phyloP scores from a whole-genome alignment of 2,888 invertebrate genomes.

The Metopia argyrocephala region DNA sequence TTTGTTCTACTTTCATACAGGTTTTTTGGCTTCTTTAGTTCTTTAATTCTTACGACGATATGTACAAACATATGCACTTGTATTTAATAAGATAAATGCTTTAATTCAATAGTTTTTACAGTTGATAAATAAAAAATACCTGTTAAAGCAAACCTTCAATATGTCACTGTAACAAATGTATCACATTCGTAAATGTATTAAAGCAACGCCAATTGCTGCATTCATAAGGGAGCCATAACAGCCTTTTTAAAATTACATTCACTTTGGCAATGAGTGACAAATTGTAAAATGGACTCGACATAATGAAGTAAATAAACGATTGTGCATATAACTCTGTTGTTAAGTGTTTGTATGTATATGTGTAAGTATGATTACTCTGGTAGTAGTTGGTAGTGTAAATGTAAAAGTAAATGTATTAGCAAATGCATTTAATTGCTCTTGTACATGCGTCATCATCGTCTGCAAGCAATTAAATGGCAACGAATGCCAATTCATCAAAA shows the following conservation, averaged over 20 bases:
- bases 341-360: too few relatives aligned
- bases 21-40: too few relatives aligned
- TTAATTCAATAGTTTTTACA: too few relatives aligned
- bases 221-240: constrained; percentile 57
- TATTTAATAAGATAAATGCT: too few relatives aligned
- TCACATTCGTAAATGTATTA: constrained; percentile 15
- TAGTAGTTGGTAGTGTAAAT: too few relatives aligned
- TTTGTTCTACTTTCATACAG: too few relatives aligned
- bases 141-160: neutral
- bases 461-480: constrained; percentile 37
- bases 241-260: constrained; percentile 58
- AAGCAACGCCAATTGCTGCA: constrained; percentile 5
- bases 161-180: constrained; percentile 23
- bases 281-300: constrained; percentile 39
- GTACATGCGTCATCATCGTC: neutral
- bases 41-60: too few relatives aligned
- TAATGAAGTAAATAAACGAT: constrained; percentile 59
- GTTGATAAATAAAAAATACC: too few relatives aligned
- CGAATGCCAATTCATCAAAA: constrained; percentile 36
- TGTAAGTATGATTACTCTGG: too few relatives aligned
- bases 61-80: too few relatives aligned
- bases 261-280: constrained; percentile 47
- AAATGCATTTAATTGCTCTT: constrained; percentile 25
- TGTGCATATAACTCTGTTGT: too few relatives aligned
- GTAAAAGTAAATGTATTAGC: constrained; percentile 7